Conservation (phyloP, 2,797 vertebrate species). For the Florisuga fusca region DNA sequence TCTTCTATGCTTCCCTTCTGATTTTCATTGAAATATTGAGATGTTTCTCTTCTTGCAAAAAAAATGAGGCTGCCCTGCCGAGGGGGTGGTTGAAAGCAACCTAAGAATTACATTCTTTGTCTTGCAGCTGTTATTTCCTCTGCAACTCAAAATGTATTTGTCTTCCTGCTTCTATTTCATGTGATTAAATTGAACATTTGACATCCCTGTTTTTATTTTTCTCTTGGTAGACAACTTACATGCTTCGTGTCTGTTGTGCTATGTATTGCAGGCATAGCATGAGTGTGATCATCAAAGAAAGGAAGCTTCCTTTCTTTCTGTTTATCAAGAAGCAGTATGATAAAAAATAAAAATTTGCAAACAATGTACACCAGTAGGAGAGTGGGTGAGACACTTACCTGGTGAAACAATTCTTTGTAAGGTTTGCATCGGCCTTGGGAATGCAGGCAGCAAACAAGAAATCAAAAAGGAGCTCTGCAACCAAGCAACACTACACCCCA, state of each 20-base stretch:
- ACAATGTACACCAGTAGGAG: background rate
- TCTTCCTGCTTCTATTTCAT: background rate
- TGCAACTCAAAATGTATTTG: background rate
- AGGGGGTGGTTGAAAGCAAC: background rate
- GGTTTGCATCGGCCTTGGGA: background rate
- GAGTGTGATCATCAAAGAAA: background rate
- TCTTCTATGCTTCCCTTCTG: constrained; percentile 2
- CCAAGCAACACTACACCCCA: background rate
- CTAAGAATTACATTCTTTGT: background rate
- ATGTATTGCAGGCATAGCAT: background rate
- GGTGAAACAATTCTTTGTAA: background rate
- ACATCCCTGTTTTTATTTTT: background rate
- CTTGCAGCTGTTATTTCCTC: background rate
- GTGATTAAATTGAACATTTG: background rate
- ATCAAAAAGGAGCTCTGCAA: background rate
- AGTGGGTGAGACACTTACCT: background rate
- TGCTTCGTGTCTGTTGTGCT: background rate
- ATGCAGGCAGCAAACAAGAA: background rate
- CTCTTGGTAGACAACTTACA: background rate
- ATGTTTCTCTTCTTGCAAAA: constrained; percentile 11
- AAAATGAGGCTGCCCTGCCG: constrained; percentile 8
- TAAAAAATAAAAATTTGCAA: background rate
- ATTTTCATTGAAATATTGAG: constrained; percentile 22
- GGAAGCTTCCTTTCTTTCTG: background rate
- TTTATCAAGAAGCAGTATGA: background rate